phyloP scores from a whole-genome alignment of 2,888 invertebrate genomes.

The Acleris sparsana region DNA sequence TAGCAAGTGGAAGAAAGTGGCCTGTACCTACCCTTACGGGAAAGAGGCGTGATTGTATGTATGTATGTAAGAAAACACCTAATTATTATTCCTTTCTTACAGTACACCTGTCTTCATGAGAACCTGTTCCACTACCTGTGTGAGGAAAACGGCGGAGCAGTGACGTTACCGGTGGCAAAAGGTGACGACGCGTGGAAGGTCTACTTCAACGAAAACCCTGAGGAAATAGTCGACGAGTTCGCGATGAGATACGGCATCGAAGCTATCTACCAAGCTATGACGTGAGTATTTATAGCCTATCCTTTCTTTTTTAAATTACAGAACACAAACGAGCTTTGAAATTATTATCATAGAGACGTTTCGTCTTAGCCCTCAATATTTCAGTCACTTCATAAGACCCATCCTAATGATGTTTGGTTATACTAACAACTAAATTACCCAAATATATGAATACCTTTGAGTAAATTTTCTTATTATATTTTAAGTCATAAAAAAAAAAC shows the following conservation, averaged over 20 bases:
- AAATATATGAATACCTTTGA: too few relatives aligned
- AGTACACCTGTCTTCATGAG: slow-evolving; percentile 99
- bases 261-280: slow-evolving; percentile 99
- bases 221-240: slow-evolving; percentile 99
- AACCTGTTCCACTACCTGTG: slow-evolving; percentile 99
- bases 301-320: background rate
- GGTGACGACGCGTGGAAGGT: slow-evolving; percentile 99
- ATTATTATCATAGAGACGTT: too few relatives aligned
- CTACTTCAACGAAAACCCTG: slow-evolving; percentile 98
- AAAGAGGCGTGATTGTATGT: too few relatives aligned
- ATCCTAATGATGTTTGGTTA: too few relatives aligned
- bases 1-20: too few relatives aligned
- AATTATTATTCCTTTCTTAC: slow-evolving; percentile 37
- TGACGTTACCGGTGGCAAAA: slow-evolving; percentile 95
- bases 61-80: background rate
- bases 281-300: slow-evolving; percentile 54
- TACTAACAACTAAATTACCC: too few relatives aligned
- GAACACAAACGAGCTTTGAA: too few relatives aligned
- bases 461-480: too few relatives aligned
- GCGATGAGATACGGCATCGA: slow-evolving; percentile 99
- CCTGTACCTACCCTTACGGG: too few relatives aligned
- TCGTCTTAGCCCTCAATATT: too few relatives aligned
- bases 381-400: too few relatives aligned
- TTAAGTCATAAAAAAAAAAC: too few relatives aligned
- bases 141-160: slow-evolving; percentile 95